Evolutionary conservation across 2,113 vertebrate genomes (phyloP).

Genomic region (Rostratula benghalensis): DNA sequence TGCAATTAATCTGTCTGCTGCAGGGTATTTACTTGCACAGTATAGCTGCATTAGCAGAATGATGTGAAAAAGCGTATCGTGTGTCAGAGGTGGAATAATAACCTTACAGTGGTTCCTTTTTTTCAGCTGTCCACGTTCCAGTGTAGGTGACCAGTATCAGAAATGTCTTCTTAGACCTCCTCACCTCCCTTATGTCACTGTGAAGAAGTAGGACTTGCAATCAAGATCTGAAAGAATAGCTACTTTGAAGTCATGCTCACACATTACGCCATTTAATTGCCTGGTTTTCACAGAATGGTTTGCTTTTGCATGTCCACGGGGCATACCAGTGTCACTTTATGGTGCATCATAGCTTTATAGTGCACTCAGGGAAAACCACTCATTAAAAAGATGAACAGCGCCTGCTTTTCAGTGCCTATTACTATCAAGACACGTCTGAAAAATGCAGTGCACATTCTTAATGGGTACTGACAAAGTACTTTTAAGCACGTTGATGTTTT

Average conservation of each 20-base stretch:
- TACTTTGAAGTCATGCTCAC: neutral
- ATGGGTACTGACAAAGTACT: slow-evolving; percentile 49
- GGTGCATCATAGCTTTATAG: slow-evolving; percentile 35
- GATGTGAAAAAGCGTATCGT: neutral
- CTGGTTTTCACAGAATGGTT: slow-evolving; percentile 24
- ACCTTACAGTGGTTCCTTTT: neutral
- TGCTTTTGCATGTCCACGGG: slow-evolving; percentile 23
- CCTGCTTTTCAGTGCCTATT: slow-evolving; percentile 28
- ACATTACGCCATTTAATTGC: slow-evolving; percentile 17
- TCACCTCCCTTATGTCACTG: neutral
- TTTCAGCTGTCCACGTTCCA: neutral
- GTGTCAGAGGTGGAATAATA: neutral
- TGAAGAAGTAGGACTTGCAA: neutral
- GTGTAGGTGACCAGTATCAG: neutral
- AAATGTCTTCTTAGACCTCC: neutral
- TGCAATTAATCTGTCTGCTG: neutral
- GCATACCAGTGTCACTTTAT: slow-evolving; percentile 46
- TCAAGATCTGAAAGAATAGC: neutral
- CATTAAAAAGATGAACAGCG: slow-evolving; percentile 53
- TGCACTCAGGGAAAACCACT: slow-evolving; percentile 48
- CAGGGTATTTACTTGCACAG: slow-evolving; percentile 7
- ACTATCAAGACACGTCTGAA: slow-evolving; percentile 38
- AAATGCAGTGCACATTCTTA: slow-evolving; percentile 62
- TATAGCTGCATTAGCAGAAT: neutral
- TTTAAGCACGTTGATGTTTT: slow-evolving; percentile 31